Conservation (phyloP, 2,113 vertebrate species). For the Ctenomys sociabilis region DNA sequence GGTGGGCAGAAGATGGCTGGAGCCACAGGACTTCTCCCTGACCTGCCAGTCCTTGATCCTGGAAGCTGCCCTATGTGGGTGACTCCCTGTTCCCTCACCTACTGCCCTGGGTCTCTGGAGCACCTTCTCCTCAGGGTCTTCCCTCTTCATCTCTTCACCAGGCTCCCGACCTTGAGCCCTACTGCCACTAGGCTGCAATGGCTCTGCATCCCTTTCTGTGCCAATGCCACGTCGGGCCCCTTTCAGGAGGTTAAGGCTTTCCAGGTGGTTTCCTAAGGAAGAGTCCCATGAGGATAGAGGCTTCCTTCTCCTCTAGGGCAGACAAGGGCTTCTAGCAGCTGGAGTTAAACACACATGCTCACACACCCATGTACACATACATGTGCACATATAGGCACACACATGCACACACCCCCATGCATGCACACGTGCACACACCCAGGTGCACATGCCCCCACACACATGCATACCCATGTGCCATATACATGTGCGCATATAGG, state of each 20-base stretch:
- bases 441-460: too few species aligned
- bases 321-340: not conserved
- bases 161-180: not conserved
- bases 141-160: not conserved
- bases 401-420: too few species aligned
- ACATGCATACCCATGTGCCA: too few species aligned
- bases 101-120: not conserved
- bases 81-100: not conserved
- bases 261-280: not conserved
- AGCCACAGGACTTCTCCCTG: not conserved
- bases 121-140: not conserved
- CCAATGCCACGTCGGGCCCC: not conserved
- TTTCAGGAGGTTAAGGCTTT: not conserved
- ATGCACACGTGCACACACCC: not conserved
- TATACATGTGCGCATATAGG: not conserved
- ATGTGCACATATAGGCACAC: not conserved
- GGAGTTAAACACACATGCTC: not conserved
- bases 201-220: not conserved
- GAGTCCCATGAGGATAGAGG: not conserved
- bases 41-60: not conserved
- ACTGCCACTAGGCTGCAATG: not conserved
- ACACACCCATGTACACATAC: not conserved
- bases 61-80: not conserved
- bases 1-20: not conserved
- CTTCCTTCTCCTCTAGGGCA: not conserved